Evolutionary conservation across 2,113 vertebrate genomes (phyloP).

Genomic region (Carollia perspicillata): DNA sequence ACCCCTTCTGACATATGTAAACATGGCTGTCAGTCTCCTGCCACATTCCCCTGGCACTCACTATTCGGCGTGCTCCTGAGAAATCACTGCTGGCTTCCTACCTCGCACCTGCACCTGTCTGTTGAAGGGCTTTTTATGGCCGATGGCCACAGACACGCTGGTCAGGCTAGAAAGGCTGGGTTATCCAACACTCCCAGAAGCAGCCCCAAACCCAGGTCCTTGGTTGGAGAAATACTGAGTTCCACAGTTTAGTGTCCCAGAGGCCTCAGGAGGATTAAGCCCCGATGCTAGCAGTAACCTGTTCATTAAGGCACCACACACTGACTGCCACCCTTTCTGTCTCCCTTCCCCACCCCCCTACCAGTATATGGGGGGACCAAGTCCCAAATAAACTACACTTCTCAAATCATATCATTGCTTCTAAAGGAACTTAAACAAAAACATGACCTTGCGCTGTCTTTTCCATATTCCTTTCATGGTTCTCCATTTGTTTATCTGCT

Average conservation of each 20-base stretch:
- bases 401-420: background rate
- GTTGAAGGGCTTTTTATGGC: background rate
- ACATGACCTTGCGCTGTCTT: background rate
- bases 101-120: background rate
- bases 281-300: background rate
- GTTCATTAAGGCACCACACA: background rate
- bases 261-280: background rate
- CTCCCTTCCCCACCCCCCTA: background rate
- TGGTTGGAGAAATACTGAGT: background rate
- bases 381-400: background rate
- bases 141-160: background rate
- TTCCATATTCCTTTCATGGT: background rate
- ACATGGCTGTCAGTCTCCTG: background rate
- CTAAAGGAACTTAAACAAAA: conserved; percentile 28
- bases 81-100: background rate
- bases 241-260: background rate
- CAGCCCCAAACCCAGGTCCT: background rate
- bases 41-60: background rate
- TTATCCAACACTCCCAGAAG: background rate
- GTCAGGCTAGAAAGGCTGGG: background rate
- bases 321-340: background rate
- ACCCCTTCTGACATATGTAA: background rate
- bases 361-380: background rate
- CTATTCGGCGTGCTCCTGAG: background rate
- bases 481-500: background rate